Evolutionary conservation across 2,888 invertebrate genomes (phyloP), one percentile per base, ranked within the genome.

Genomic region (Carcina quercana): DNA sequence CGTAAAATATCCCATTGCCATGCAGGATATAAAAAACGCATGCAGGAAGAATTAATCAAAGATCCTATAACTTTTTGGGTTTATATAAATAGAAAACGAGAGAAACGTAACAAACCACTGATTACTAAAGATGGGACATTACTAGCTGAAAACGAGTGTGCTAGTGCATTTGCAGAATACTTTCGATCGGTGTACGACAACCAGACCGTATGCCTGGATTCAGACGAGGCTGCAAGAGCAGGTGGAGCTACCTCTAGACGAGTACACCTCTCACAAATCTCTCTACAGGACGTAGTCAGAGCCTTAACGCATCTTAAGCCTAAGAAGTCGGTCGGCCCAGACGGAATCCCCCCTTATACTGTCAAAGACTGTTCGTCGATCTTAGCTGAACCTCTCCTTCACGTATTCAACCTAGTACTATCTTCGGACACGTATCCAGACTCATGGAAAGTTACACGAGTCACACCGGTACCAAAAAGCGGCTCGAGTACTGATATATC

Each of bases 41-140:
- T 43, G 5, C 30, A 39, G 24, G 21, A 15, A 5, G 31, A 38
- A 2, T 37, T 44, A 8, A 7, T 17, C 1, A 30, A 27, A 13
- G 38, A 47, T 13, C 46, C 42, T 1, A 36, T 32, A 25, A 28
- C 36, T 7, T 43, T 42, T 25, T 44, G 37, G 42, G 25, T 21
- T 6, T 40, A 25, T 34, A 17, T 40, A 5, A 35, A 25, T 24
- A 13, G 22, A 3, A 40, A 30, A 15, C 32, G 30, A 27, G 8
- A 3, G 1, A 30, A 11, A 10, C n/a, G 27, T 7, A 15, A 12
- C 7, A 25, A n/a, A n/a, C 7, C 10, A 1, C 12, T 15, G 14
- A 19, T 40, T 10, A 21, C 20, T 5, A 33, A 36, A n/a, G 20
- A 35, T 22, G 42, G 40, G 1, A 3, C 15, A 6, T 10, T 31